These are phyloP conservation scores for Mallotus villosus DNA, from an alignment of 2,797 vertebrate genomes.

Conservation along the genomic window DNA sequence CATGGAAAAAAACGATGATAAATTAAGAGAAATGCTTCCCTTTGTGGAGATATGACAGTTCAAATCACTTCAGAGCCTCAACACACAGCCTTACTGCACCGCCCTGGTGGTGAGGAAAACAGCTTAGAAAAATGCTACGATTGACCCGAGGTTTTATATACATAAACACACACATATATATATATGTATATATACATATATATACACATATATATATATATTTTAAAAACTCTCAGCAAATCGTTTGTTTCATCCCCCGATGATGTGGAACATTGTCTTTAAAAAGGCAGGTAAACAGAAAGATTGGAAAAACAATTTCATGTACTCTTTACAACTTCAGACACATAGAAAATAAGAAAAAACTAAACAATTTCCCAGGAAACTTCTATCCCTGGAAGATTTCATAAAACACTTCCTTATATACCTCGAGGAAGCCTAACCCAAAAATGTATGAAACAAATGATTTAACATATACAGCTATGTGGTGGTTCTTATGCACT, in stretches of 20 bases:
- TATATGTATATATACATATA: background rate
- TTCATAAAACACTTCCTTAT: constrained; percentile 36
- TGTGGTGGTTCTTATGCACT: constrained; percentile 24
- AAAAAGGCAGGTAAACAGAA: constrained; percentile 56
- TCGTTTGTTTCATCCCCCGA: constrained; percentile 45
- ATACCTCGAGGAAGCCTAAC: constrained; percentile 35
- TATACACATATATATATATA: constrained; percentile 41
- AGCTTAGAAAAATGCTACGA: constrained; percentile 65
- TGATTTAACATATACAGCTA: constrained; percentile 33
- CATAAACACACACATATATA: constrained; percentile 8
- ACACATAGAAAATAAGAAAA: constrained; percentile 33
- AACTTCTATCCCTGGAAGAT: constrained; percentile 47
- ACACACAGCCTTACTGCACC: constrained; percentile 53
- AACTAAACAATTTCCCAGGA: constrained; percentile 41
- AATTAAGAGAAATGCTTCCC: constrained; percentile 74
- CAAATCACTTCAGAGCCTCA: constrained; percentile 60
- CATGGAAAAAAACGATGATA: constrained; percentile 57
- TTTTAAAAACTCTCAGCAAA: constrained; percentile 33
- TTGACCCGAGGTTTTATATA: constrained; percentile 66
- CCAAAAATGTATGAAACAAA: constrained; percentile 24
- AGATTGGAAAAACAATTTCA: constrained; percentile 9
- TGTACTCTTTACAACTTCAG: constrained; percentile 41
- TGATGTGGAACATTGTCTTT: constrained; percentile 66
- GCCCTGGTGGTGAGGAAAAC: constrained; percentile 54
- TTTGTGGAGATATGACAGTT: constrained; percentile 71